Evolutionary conservation across 2,888 invertebrate species (phyloP), one percentile per base, ranked within the genome.

Genomic region (Drosophila algonquin): DNA sequence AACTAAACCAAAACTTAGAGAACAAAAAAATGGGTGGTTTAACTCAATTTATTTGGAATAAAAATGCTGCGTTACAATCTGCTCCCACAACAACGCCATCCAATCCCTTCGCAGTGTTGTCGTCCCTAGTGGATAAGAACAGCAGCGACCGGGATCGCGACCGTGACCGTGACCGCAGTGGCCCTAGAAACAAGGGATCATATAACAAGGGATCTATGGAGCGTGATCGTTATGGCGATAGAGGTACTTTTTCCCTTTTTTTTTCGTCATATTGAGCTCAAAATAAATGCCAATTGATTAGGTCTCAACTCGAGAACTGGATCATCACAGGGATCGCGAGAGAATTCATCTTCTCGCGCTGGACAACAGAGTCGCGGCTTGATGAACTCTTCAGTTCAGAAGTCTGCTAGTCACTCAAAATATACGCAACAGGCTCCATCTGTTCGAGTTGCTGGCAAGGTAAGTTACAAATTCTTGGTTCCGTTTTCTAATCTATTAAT

Each of bases 241-340:
- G 89, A 68, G 83, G 89, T 90, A 55, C 54, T 64, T 2, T 27
- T 21, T 1, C 45, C n/a, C n/a, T 8, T 9, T 48, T 5, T 14
- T 24, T 14, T 21, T 14, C 12, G 24, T 5, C 18, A 24, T 7
- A 9, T 32, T 47, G 10, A 18, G 0, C 16, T 3, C 16, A 47
- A 14, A 14, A 14, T 16, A 18, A 56, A 27, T n/a, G 14, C 3
- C 16, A 16, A 56, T 44, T 53, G 21, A 2, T n/a, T 35, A 91
- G 91, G 87, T 58, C 92, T 94, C 52, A 92, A 93, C 76, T 93
- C 94, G 8, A 92, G 94, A 72, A 94, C 94, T 46, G 94, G 94
- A 60, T 94, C 94, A 52, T 94, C 94, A 70, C 94, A 94, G 70
- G 91, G 93, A 10, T 93, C 93, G 5, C 90, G 93, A 35, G 93